Base-by-base conservation (phyloP, 2,797 vertebrate species). In the Falco rusticolus region DNA sequence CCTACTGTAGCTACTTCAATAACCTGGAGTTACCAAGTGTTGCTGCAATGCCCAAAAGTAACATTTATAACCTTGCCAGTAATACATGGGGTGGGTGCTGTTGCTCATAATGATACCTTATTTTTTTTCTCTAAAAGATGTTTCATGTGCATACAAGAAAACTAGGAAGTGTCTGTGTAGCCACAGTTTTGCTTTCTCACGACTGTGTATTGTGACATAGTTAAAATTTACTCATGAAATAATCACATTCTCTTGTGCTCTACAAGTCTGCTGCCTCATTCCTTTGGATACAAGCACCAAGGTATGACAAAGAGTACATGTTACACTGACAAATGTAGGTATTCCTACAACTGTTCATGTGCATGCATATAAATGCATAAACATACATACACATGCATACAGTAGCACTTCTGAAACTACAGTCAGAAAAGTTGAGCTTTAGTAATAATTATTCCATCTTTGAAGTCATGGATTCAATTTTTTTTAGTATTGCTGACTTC, bases 61-160 rank as follows among this genome's bases (percentile, higher is more conserved):
- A 50, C 29, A 48, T 45, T 60, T 61, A 70, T 71, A 69, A 72
- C 29, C 7, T 39, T 65, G 43, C 9, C 41, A 61, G 6, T 37
- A 66, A 74, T 13, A 50, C 3, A 7, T 0, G 1, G 19, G 11
- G 24, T 88, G 5, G 12, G 12, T 60, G 19, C 1, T 64, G 7
- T 8, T 57, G 10, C 34, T 90, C 37, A 22, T 39, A 80, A 72
- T 3, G 4, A 41, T 8, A 64, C 2, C 14, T 41, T 61, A 2
- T 37, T 80, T 51, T 41, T 59, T 76, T 63, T 20, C 39, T 33
- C 47, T 17, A 22, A 65, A 68, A 50, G 6, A 11, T 2, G 2
- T 63, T 74, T 74, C 17, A 19, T 3, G 10, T 18, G 6, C 10
- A 14, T 2, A n/a, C 2, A 83, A n/a, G 19, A 60, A 18, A 72